Evolutionary conservation across 2,888 invertebrate species (phyloP).

Genomic region (Tyria jacobaeae): DNA sequence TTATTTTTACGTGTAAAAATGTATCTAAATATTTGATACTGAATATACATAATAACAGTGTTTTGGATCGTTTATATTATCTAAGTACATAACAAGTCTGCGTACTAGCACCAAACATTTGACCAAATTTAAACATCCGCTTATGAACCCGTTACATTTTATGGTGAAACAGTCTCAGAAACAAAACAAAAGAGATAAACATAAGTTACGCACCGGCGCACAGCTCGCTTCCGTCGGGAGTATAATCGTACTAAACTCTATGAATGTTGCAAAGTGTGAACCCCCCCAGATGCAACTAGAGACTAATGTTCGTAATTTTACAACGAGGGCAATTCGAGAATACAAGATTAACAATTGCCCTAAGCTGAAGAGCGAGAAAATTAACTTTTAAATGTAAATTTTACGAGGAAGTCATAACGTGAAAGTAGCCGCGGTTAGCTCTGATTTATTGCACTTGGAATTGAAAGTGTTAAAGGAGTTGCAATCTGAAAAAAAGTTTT

Average conservation of each 20-base stretch:
- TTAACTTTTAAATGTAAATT: slow-evolving; percentile 86
- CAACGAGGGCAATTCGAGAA: slow-evolving; percentile 64
- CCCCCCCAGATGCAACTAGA: slow-evolving; percentile 44
- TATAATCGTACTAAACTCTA: slow-evolving; percentile 40
- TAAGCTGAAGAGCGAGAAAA: slow-evolving; percentile 79
- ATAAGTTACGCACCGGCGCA: slow-evolving; percentile 28
- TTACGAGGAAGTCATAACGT: slow-evolving; percentile 86
- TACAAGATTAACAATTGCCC: slow-evolving; percentile 83
- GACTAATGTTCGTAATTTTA: slow-evolving; percentile 70
- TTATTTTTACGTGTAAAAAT: too few species aligned
- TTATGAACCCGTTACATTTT: slow-evolving; percentile 41
- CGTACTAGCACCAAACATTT: too few species aligned
- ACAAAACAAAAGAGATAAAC: slow-evolving; percentile 50
- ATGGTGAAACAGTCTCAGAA: slow-evolving; percentile 42
- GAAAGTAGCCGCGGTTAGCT: slow-evolving; percentile 84
- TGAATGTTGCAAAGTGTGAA: slow-evolving; percentile 29
- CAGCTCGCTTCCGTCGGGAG: slow-evolving; percentile 16
- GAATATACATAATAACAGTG: too few species aligned
- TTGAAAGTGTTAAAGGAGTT: slow-evolving; percentile 86
- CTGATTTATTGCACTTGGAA: slow-evolving; percentile 84
- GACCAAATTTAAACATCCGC: slow-evolving; percentile 32
- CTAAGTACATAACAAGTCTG: too few species aligned
- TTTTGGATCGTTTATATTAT: too few species aligned
- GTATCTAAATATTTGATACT: too few species aligned
- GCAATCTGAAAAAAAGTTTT: slow-evolving; percentile 86